Base-by-base conservation (phyloP, 2,113 vertebrate genomes). In the Brachirus orientalis region DNA sequence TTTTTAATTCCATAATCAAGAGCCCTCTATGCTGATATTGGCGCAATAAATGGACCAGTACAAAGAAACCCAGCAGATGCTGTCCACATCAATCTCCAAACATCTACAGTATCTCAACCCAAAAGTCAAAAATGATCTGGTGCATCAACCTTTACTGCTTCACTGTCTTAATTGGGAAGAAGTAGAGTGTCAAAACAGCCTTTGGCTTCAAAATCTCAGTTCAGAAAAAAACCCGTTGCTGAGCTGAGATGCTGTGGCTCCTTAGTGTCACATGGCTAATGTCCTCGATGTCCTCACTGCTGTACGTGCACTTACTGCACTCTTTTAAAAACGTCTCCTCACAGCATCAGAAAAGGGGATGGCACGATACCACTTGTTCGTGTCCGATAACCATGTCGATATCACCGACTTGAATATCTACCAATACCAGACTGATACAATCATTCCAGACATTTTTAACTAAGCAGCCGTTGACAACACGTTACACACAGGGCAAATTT, bases 11-110 rank as follows among this genome's bases (percentile, higher is more conserved):
- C 18, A 22, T 46, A 36, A 16, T 56, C 56, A 16, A 17, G 66
- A 74, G 60, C 46, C 69, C 73, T 66, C 79, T 83, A 78, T 88
- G 81, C 79, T 83, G 80, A 37, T 66, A 61, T 67, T 74, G 61
- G 45, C 77, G 55, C 64, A 54, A 61, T 57, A 58, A 77, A 65
- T 9, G 18, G 58, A 67, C 13, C 41, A 53, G 35, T 46, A 18
- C 45, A 71, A 35, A 67, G 52, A 67, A 50, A 65, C 54, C 66
- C 55, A 55, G 33, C n/a, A 17, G 18, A 72, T 17, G 18, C 45
- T 1, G 36, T 44, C 52, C 53, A 53, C 53, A 19, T 50, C 13
- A 43, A 19, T 12, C 10, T 54, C 28, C 28, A 2, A 28, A 28
- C 28, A 28, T 14, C 7, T 3, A n/a, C n/a, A n/a, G n/a, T n/a